Evolutionary conservation across 2,797 vertebrate genomes (phyloP).

Genomic region (Hypotaenidia philippensis): DNA sequence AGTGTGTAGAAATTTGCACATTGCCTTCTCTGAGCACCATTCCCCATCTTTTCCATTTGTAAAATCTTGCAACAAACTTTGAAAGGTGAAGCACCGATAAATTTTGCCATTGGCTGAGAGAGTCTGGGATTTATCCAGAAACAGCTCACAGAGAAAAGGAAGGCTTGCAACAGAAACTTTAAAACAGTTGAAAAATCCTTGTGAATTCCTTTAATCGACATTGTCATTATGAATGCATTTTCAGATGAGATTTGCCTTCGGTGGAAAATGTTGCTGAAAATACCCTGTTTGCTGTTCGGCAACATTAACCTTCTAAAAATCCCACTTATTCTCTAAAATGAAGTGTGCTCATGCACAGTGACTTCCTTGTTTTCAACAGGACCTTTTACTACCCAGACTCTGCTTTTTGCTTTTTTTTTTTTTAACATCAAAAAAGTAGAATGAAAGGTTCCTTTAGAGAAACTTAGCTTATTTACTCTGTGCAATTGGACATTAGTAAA

Average conservation of each 20-base stretch:
- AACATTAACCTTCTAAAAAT: slow-evolving; percentile 14
- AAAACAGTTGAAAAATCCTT: not conserved
- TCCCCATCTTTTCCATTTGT: not conserved
- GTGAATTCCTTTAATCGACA: not conserved
- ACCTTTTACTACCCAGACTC: not conserved
- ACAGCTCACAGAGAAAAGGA: not conserved
- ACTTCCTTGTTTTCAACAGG: not conserved
- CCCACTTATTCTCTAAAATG: not conserved
- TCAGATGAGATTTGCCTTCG: not conserved
- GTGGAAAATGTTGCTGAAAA: slow-evolving; percentile 15
- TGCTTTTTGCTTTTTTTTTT: not conserved
- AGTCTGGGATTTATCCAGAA: not conserved
- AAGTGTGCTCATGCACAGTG: not conserved
- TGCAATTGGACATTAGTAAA: not conserved
- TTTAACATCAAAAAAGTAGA: not conserved
- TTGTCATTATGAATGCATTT: not conserved
- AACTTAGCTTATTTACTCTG: slow-evolving; percentile 1
- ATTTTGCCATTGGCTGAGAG: not conserved
- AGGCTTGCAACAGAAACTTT: not conserved
- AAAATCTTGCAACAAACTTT: not conserved
- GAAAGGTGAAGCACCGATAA: not conserved
- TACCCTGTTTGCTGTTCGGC: not conserved
- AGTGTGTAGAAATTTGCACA: not conserved
- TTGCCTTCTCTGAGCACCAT: not conserved
- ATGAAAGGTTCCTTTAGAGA: slow-evolving; percentile 34